Conservation (phyloP, 2,797 vertebrate genomes). For the Hydrophis major region DNA sequence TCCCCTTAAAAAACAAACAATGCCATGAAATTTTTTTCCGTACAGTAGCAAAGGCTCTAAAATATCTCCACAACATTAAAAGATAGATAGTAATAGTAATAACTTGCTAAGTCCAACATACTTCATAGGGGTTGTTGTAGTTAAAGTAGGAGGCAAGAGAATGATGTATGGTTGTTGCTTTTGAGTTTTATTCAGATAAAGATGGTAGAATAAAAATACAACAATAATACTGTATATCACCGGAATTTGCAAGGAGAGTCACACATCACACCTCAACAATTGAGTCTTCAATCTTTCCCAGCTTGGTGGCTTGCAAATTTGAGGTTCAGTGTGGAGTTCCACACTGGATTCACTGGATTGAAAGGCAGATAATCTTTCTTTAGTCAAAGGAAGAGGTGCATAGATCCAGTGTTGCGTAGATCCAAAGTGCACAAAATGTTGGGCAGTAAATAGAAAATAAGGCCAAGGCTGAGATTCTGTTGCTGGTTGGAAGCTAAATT, state of each 20-base stretch:
- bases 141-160: not conserved
- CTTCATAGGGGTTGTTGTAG: not conserved
- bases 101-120: not conserved
- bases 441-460: not conserved
- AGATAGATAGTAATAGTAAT: not conserved
- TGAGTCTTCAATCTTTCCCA: not conserved
- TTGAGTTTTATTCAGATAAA: not conserved
- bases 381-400: not conserved
- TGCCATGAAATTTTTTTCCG: not conserved
- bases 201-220: not conserved
- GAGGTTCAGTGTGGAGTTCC: not conserved
- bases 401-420: not conserved
- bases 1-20: not conserved
- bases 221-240: not conserved
- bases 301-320: not conserved
- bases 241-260: not conserved
- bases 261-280: not conserved
- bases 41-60: not conserved
- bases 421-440: not conserved
- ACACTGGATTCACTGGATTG: not conserved
- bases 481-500: not conserved
- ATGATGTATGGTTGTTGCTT: not conserved
- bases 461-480: not conserved
- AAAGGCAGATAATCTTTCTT: not conserved
- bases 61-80: not conserved